Evolutionary conservation across 2,888 invertebrate species (phyloP), one percentile per base, ranked within the genome.

Genomic region (Cosmia trapezina): DNA sequence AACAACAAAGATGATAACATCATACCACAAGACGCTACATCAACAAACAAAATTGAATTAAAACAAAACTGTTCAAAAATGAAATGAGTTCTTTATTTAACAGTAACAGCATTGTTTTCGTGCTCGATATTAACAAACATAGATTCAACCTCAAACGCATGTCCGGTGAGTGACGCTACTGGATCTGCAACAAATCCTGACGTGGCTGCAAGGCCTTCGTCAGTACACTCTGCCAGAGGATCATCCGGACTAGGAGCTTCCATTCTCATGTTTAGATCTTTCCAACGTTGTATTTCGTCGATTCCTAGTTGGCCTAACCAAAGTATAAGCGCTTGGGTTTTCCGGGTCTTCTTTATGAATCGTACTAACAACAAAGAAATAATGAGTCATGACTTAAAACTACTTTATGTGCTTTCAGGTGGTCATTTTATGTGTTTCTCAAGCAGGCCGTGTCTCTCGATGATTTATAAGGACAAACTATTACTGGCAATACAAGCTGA

Each of bases 171-270:
- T 60, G 78, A 37, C 69, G 75, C 5, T 83, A 83, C 41, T 84
- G 80, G 84, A 54, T 73, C 11, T 84, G 84, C 63, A 78, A 76
- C 33, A 71, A 83, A 41, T 70, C 73, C 11, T 78, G 75, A 70
- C 57, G 66, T 11, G 84, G 81, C 9, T 83, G 81, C 57, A 78
- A 66, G 49, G 76, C 76, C 17, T 73, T 74, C 5, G 57, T 81
- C 22, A 7, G 7, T 14, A 28, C 22, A 3, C 1, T 22, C 22
- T 63, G 69, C 43, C 56, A 37, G 12, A 28, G 12, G 6, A 63
- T 83, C 57, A 63, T 76, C 68, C 74, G 66, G 45, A 73, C 64
- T 37, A 83, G 41, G 37, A 67, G 70, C 12, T 17, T 61, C 14
- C 81, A 76, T 69, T 57, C 51, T 62, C 78, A 78, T 22, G 2